Percentiles rank a stretch among this genome's conserved stretches.
Evolutionary conservation across 2,113 vertebrate genomes (phyloP).

Genomic region (Melanotaenia duboulayi): DNA sequence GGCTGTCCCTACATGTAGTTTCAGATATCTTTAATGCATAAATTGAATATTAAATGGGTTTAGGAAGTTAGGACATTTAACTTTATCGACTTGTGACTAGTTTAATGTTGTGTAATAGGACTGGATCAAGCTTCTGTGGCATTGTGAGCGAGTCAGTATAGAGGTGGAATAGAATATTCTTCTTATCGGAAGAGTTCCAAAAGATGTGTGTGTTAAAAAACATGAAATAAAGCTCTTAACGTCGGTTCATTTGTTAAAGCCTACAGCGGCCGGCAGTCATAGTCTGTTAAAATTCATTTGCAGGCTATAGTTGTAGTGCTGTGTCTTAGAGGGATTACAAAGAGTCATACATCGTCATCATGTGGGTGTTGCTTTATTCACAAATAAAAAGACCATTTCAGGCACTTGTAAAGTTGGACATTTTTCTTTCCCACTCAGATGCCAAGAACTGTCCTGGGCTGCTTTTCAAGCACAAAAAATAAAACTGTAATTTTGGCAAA

Average conservation of each 20-base stretch:
- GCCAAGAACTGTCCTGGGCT: not conserved
- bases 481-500: conserved; percentile 4
- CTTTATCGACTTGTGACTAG: too few species aligned
- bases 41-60: not conserved
- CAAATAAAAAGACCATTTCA: conserved; percentile 39
- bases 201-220: too few species aligned
- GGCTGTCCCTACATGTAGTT: not conserved
- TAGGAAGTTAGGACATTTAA: not conserved
- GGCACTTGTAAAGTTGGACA: conserved; percentile 37
- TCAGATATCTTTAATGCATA: too few species aligned
- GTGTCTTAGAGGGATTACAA: not conserved
- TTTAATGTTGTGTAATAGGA: not conserved
- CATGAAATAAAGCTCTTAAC: not conserved
- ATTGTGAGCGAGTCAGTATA: conserved; percentile 26
- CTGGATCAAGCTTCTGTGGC: not conserved
- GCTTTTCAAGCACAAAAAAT: not conserved
- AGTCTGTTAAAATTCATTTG: not conserved
- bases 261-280: not conserved
- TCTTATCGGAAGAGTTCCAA: not conserved
- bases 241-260: not conserved
- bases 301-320: not conserved
- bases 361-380: conserved; percentile 51
- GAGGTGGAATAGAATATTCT: conserved; percentile 10
- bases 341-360: conserved; percentile 3
- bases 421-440: conserved; percentile 3